Conservation (phyloP, 2,113 vertebrate species). For the Crotalus helleri region DNA sequence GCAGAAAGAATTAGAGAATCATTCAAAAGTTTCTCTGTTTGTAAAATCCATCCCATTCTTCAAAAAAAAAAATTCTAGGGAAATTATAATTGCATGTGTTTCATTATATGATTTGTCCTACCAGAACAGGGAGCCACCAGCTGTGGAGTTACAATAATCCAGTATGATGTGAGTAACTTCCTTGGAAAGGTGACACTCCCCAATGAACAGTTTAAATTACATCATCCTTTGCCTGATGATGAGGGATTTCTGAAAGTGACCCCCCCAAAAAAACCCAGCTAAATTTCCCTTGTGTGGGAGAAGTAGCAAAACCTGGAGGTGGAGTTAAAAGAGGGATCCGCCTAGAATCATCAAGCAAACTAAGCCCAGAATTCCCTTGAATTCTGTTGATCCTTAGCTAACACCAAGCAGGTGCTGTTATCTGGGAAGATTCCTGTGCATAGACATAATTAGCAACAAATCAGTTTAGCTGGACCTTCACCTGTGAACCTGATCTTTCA, state of each 20-base stretch:
- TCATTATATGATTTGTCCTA: not conserved
- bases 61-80: not conserved
- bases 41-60: not conserved
- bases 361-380: not conserved
- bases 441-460: not conserved
- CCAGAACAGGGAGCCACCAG: not conserved
- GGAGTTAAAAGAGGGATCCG: not conserved
- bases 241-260: not conserved
- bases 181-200: not conserved
- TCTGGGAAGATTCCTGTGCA: not conserved
- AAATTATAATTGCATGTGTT: not conserved
- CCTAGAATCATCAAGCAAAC: not conserved
- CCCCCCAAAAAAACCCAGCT: not conserved
- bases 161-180: not conserved
- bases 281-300: not conserved
- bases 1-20: not conserved
- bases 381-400: not conserved
- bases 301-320: not conserved
- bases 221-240: not conserved
- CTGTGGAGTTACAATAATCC: not conserved
- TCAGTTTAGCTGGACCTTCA: not conserved
- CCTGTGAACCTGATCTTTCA: not conserved
- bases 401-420: not conserved
- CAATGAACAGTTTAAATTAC: not conserved
- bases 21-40: not conserved